Percentiles rank a stretch among this genome's conserved stretches.
Evolutionary conservation across 2,797 vertebrate genomes (phyloP).

Genomic region (Rousettus madagascariensis): DNA sequence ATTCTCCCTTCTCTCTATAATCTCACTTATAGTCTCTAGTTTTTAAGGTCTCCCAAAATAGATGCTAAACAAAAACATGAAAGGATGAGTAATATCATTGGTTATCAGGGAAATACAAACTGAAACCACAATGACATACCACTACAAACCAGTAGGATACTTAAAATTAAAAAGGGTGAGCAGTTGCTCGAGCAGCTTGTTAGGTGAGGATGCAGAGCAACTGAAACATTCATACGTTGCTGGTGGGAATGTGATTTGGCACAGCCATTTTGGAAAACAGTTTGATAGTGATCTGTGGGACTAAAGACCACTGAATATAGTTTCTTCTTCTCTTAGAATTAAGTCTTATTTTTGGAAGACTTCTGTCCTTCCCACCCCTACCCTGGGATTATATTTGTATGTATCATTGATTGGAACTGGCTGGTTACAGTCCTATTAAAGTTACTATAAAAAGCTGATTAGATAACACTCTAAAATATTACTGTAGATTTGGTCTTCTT

Average conservation of each 20-base stretch:
- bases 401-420: background rate
- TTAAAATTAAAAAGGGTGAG: slow-evolving; percentile 1
- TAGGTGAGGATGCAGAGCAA: background rate
- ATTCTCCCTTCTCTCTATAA: background rate
- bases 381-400: background rate
- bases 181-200: background rate
- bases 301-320: background rate
- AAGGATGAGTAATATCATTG: background rate
- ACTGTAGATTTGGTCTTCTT: slow-evolving; percentile 37
- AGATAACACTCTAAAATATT: slow-evolving; percentile 3
- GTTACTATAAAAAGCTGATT: background rate
- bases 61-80: background rate
- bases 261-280: background rate
- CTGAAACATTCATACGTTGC: background rate
- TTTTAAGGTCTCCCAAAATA: background rate
- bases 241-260: background rate
- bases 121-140: background rate
- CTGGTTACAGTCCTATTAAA: slow-evolving; percentile 8
- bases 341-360: background rate
- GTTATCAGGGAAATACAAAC: background rate
- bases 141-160: background rate
- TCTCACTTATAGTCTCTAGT: background rate
- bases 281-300: background rate
- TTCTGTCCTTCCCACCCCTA: background rate
- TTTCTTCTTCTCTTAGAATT: slow-evolving; percentile 33